Conservation (phyloP, 2,888 invertebrate genomes). For the Synergus gifuensis region DNA sequence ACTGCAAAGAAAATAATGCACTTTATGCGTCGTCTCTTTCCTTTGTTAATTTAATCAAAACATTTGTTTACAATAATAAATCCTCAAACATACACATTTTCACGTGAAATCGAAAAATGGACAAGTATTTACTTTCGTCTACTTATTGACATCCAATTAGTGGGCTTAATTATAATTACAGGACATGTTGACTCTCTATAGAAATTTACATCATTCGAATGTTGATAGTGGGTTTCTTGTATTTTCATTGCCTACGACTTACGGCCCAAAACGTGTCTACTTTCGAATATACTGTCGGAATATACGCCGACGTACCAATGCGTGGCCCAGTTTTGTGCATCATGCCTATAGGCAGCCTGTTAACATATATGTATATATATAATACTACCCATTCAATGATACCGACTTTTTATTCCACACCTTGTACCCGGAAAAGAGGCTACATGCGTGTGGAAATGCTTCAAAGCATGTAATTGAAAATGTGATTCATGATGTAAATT, state of each 20-base stretch:
- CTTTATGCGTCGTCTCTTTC: too few species aligned
- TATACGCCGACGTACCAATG: conserved; percentile 23
- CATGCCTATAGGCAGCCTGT: neutral
- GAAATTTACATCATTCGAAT: neutral
- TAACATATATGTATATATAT: neutral
- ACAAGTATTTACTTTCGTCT: neutral
- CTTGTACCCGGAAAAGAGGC: conserved; percentile 28
- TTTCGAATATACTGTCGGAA: conserved; percentile 32
- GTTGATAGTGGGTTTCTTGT: neutral
- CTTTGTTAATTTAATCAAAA: too few species aligned
- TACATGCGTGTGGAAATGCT: conserved; percentile 16
- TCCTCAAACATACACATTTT: too few species aligned
- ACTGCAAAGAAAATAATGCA: too few species aligned
- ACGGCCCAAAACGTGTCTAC: conserved; percentile 20
- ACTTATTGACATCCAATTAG: neutral
- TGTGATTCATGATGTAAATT: conserved; percentile 16
- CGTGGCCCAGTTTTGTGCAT: conserved; percentile 28
- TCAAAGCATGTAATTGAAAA: neutral
- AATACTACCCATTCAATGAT: conserved; percentile 21
- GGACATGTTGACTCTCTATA: neutral
- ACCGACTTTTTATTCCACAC: conserved; percentile 14
- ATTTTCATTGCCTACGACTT: neutral
- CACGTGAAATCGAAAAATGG: neutral
- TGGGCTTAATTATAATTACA: neutral
- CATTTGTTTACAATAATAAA: too few species aligned